Base-by-base conservation (phyloP, 2,113 vertebrate genomes). In the Saiga tatarica region DNA sequence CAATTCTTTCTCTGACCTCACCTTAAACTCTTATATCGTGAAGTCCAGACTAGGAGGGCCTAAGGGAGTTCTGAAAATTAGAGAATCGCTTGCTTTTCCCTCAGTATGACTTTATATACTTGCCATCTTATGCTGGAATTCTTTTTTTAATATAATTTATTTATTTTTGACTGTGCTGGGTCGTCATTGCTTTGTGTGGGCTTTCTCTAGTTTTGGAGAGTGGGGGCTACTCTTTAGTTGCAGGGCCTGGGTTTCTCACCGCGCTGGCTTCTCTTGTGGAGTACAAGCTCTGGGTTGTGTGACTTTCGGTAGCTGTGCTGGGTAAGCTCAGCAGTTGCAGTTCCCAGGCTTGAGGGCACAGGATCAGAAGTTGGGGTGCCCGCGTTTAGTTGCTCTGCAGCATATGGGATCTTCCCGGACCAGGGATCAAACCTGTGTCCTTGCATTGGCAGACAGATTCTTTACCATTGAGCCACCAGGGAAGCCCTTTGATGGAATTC, bases 311-410 rank as follows among this genome's bases (percentile, higher is more conserved):
- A 39, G n/a, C 6, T 71, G n/a, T 39, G 10, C 17, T 39, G 67
- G 67, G 19, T 23, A 3, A 71, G 67, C n/a, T 71, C 67, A 39
- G 67, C 5, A 39, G 67, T 71, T 71, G 19, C 5, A 21, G 10
- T 71, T 71, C 67, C n/a, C 2, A 0, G 67, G 19, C 36, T 23
- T 39, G 67, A 39, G 67, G 67, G 19, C n/a, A 39, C n/a, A 71
- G 19, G 19, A 19, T 71, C 2, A 23, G n/a, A 71, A 36, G n/a
- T 23, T 39, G n/a, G 10, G 67, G 19, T 23, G 2, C n/a, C 64
- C 1, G 1, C n/a, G 67, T 1, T 71, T 39, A 39, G n/a, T 71
- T 71, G n/a, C 19, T 71, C 5, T 0, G 0, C 2, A 0, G 67
- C 67, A 39, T 71, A 36, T 39, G 67, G 10, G 67, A 71, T 71